These are phyloP conservation scores for Popillia japonica DNA, from an alignment of 1,140 invertebrate genomes.

Conservation along the genomic window DNA sequence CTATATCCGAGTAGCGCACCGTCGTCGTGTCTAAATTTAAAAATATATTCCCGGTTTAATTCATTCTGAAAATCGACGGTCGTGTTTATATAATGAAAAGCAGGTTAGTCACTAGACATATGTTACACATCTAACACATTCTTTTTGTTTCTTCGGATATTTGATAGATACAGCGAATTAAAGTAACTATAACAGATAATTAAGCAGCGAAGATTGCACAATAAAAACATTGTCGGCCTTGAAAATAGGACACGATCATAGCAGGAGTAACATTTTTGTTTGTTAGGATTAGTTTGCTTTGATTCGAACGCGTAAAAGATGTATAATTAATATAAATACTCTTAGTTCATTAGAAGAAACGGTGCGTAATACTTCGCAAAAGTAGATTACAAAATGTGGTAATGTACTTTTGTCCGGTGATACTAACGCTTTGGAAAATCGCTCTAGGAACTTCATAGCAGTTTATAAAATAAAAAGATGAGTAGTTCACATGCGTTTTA, in stretches of 20 bases:
- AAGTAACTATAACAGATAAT: too few relatives aligned
- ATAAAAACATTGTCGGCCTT: too few relatives aligned
- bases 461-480: not conserved
- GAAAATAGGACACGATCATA: too few relatives aligned
- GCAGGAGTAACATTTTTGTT: too few relatives aligned
- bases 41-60: not conserved
- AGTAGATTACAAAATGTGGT: not conserved
- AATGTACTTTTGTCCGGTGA: not conserved
- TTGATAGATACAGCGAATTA: too few relatives aligned
- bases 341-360: too few relatives aligned
- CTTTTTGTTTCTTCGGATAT: not conserved
- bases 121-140: not conserved
- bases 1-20: not conserved
- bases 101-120: slow-evolving; percentile 7
- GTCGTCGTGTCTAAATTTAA: not conserved
- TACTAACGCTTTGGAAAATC: not conserved
- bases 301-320: too few relatives aligned
- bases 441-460: not conserved
- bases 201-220: too few relatives aligned
- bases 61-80: slow-evolving; percentile 14
- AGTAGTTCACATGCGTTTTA: not conserved
- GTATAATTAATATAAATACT: too few relatives aligned
- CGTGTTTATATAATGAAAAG: slow-evolving; percentile 5
- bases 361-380: not conserved
- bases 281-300: too few relatives aligned